Conservation (phyloP, 2,888 invertebrate species). For the Eurytoma californica region DNA sequence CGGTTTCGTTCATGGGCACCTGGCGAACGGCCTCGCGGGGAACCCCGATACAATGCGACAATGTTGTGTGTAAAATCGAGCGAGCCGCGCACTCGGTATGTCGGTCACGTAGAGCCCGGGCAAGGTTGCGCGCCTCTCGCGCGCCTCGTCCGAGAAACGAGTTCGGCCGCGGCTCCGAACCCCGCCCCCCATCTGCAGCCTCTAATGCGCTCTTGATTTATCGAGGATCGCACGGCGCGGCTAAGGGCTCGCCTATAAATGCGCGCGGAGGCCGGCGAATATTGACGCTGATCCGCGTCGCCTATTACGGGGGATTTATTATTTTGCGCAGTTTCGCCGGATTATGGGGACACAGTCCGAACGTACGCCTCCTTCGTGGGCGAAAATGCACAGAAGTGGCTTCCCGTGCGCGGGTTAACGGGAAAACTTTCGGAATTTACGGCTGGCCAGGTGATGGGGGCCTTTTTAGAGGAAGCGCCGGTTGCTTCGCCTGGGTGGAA, state of each 20-base stretch:
- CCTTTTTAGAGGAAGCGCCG: too few relatives aligned
- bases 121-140: slow-evolving; percentile 15
- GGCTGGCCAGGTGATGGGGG: too few relatives aligned
- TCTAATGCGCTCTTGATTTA: slow-evolving; percentile 45
- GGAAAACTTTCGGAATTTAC: too few relatives aligned
- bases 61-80: not conserved
- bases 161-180: not conserved
- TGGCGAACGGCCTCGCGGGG: not conserved
- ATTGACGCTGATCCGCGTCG: too few relatives aligned
- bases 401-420: too few relatives aligned
- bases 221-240: slow-evolving; percentile 39
- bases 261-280: not conserved
- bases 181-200: not conserved
- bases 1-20: slow-evolving; percentile 21
- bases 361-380: too few relatives aligned
- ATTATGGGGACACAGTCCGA: too few relatives aligned
- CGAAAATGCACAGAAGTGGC: too few relatives aligned
- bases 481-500: too few relatives aligned
- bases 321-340: too few relatives aligned
- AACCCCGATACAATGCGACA: not conserved
- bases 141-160: not conserved
- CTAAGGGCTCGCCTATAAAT: not conserved
- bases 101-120: slow-evolving; percentile 34
- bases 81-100: slow-evolving; percentile 26
- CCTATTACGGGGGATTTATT: too few relatives aligned